Conservation (phyloP, 2,888 invertebrate species). For the Elgonia sp. region DNA sequence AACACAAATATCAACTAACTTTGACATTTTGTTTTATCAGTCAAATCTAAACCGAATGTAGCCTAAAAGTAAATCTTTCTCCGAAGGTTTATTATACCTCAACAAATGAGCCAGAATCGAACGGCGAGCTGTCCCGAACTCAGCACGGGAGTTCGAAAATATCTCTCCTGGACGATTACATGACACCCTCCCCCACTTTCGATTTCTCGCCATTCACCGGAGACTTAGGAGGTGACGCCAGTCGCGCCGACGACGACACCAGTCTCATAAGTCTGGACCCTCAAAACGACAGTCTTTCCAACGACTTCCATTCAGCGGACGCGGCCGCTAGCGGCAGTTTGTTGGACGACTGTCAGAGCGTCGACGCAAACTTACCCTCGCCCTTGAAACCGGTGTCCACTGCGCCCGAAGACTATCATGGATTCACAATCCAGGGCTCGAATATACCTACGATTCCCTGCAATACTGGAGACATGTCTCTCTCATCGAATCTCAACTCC, state of each 20-base stretch:
- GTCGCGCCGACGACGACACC: constrained; percentile 85
- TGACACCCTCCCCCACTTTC: constrained; percentile 86
- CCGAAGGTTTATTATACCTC: constrained; percentile 82
- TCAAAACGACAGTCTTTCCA: constrained; percentile 82
- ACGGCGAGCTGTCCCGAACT: constrained; percentile 68
- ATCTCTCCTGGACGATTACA: constrained; percentile 83
- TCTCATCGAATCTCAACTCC: constrained; percentile 79
- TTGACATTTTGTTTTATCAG: neutral
- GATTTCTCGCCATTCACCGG: constrained; percentile 85
- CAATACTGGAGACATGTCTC: constrained; percentile 88
- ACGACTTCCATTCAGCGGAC: constrained; percentile 79
- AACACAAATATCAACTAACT: too few species aligned
- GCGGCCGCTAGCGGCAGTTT: constrained; percentile 80
- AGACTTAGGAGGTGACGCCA: constrained; percentile 83
- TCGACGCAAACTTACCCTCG: constrained; percentile 83
- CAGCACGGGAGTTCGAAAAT: constrained; percentile 78
- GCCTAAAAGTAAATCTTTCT: constrained; percentile 2
- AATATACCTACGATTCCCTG: constrained; percentile 91
- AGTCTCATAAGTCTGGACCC: constrained; percentile 86
- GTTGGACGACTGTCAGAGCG: constrained; percentile 81
- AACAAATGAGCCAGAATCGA: constrained; percentile 77
- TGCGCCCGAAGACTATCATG: constrained; percentile 88
- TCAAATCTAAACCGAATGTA: neutral
- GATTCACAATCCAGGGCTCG: constrained; percentile 89
- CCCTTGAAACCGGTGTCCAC: constrained; percentile 86